Conservation (phyloP, 2,797 vertebrate genomes). For the Alcedo quadribrachys region DNA sequence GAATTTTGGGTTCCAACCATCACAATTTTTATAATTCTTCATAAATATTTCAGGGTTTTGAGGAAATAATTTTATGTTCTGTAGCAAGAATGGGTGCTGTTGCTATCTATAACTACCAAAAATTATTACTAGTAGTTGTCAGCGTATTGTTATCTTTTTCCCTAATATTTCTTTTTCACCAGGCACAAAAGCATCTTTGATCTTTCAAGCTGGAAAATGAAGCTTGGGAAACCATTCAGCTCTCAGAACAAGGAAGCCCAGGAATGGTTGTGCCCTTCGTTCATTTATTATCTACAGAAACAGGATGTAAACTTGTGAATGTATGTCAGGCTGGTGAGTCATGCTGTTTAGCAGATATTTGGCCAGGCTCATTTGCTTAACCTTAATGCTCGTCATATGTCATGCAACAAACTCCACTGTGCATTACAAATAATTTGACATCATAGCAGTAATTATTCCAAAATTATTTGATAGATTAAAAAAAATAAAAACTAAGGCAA, state of each 20-base stretch:
- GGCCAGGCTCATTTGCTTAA: slow-evolving; percentile 37
- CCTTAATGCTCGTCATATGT: slow-evolving; percentile 3
- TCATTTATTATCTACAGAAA: slow-evolving; percentile 24
- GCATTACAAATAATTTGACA: slow-evolving; percentile 60
- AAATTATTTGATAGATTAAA: slow-evolving; percentile 66
- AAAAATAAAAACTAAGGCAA: slow-evolving; percentile 59
- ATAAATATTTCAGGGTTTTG: neutral
- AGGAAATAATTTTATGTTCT: neutral
- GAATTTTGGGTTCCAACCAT: neutral
- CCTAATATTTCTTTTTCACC: neutral
- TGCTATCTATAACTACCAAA: neutral
- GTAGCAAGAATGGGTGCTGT: neutral
- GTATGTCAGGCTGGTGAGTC: slow-evolving; percentile 42
- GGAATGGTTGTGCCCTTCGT: neutral
- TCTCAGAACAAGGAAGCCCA: neutral
- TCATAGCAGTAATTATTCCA: slow-evolving; percentile 71
- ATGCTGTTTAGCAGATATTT: slow-evolving; percentile 41
- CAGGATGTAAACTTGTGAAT: slow-evolving; percentile 10
- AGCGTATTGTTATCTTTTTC: accelerated
- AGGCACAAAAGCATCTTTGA: neutral
- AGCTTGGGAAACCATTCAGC: neutral
- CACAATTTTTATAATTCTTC: neutral
- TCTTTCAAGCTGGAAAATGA: neutral
- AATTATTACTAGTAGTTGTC: neutral
- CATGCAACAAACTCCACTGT: slow-evolving; percentile 36